Evolutionary conservation across 2,113 vertebrate species (phyloP).

Genomic region (Puntigrus tetrazona): DNA sequence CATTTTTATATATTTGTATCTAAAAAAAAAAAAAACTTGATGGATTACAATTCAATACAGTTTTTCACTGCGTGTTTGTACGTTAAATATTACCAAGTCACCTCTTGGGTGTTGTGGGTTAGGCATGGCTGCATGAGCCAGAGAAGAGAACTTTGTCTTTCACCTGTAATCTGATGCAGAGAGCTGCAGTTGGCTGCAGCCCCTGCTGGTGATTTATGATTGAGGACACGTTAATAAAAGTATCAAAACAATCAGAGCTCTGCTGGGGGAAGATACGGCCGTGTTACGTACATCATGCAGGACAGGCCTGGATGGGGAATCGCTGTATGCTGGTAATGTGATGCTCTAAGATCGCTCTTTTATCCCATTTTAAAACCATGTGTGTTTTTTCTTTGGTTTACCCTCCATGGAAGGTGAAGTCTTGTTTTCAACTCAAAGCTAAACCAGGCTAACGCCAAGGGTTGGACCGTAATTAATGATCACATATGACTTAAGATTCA

Average conservation of each 20-base stretch:
- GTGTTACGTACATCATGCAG: conserved; percentile 75
- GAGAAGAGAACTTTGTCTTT: conserved; percentile 65
- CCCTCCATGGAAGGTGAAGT: conserved; percentile 70
- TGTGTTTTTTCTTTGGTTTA: conserved; percentile 21
- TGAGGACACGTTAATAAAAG: conserved; percentile 82
- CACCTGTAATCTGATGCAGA: conserved; percentile 75
- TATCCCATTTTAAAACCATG: conserved; percentile 31
- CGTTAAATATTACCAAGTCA: conserved; percentile 25
- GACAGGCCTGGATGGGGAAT: conserved; percentile 66
- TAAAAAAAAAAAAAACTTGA: conserved; percentile 16
- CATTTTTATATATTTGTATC: conserved; percentile 11
- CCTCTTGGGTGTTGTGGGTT: conserved; percentile 31
- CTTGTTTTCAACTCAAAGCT: conserved; percentile 1
- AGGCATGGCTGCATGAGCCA: conserved; percentile 20
- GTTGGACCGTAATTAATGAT: no score
- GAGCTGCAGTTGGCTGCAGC: conserved; percentile 61
- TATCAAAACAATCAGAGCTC: conserved; percentile 81
- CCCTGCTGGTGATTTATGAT: conserved; percentile 78
- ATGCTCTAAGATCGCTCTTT: not conserved
- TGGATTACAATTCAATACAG: conserved; percentile 4
- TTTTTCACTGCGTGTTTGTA: conserved; percentile 8
- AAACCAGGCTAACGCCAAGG: not conserved
- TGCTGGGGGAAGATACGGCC: conserved; percentile 74
- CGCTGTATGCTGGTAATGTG: not conserved
- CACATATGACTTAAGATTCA: no score